Conservation (phyloP, 1,140 invertebrate genomes). For the Aethina tumida region DNA sequence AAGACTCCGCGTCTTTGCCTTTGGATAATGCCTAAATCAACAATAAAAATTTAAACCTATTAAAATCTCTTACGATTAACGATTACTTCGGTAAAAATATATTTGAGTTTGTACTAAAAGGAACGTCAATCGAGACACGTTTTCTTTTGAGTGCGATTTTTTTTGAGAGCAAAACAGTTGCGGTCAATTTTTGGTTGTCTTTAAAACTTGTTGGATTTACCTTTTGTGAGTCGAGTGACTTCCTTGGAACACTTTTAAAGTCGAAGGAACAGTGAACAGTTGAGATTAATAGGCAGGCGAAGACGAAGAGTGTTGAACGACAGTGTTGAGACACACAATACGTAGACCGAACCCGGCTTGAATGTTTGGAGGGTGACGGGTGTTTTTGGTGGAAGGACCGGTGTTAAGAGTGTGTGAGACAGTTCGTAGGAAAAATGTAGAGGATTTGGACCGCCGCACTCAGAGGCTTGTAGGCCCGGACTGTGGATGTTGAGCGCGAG, state of each 20-base stretch:
- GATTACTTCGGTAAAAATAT: constrained; percentile 16
- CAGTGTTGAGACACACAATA: not conserved
- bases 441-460: constrained; percentile 34
- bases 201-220: constrained; percentile 4
- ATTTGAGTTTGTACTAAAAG: constrained; percentile 25
- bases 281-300: no score
- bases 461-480: constrained; percentile 35
- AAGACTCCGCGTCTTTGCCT: constrained; percentile 35
- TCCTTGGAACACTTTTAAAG: no score
- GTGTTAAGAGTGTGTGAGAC: constrained; percentile 18
- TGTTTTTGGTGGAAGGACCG: constrained; percentile 6
- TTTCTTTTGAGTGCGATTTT: constrained; percentile 12
- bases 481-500: constrained; percentile 24
- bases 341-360: not conserved
- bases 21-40: constrained; percentile 31
- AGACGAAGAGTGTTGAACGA: constrained; percentile 6
- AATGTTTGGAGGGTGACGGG: not conserved
- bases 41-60: constrained; percentile 15
- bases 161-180: not conserved
- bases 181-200: constrained; percentile 8
- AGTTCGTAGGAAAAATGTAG: constrained; percentile 28
- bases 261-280: no score
- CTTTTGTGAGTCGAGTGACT: no score
- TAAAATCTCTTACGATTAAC: constrained; percentile 10
- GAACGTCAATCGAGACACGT: constrained; percentile 19